phyloP scores from a whole-genome alignment of 2,113 vertebrate genomes.

The Clarias batrachus region DNA sequence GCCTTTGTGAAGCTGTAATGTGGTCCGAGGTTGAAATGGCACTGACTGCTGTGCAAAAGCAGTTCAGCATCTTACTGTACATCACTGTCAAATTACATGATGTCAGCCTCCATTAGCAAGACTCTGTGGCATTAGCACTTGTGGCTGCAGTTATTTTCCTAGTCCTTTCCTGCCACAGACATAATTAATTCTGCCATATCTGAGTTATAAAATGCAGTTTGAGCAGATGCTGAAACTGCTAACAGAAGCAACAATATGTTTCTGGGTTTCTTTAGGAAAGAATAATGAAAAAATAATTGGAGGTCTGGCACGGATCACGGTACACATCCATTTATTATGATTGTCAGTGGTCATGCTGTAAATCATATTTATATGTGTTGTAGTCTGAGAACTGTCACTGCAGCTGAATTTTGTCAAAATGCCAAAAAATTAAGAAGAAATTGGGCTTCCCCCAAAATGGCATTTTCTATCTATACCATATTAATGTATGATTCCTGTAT shows the following conservation, averaged over 20 bases:
- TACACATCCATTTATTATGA: neutral
- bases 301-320: neutral
- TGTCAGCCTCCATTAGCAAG: conserved; percentile 26
- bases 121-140: conserved; percentile 20
- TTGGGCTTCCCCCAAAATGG: too few relatives aligned
- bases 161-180: neutral
- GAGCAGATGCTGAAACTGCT: too few relatives aligned
- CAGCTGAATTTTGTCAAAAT: neutral
- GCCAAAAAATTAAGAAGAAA: neutral
- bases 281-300: neutral
- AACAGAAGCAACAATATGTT: neutral
- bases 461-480: too few relatives aligned
- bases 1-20: conserved; percentile 46
- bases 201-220: neutral
- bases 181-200: neutral
- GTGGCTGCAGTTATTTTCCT: neutral
- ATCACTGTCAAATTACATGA: conserved; percentile 42
- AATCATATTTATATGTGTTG: neutral
- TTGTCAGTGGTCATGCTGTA: neutral
- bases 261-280: neutral
- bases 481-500: too few relatives aligned
- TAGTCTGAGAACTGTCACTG: neutral
- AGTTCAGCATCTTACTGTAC: conserved; percentile 34
- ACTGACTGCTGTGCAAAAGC: conserved; percentile 45
- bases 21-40: conserved; percentile 55